Evolutionary conservation across 2,113 vertebrate genomes (phyloP), one percentile per base, ranked within the genome.

Genomic region (Apteryx mantelli): DNA sequence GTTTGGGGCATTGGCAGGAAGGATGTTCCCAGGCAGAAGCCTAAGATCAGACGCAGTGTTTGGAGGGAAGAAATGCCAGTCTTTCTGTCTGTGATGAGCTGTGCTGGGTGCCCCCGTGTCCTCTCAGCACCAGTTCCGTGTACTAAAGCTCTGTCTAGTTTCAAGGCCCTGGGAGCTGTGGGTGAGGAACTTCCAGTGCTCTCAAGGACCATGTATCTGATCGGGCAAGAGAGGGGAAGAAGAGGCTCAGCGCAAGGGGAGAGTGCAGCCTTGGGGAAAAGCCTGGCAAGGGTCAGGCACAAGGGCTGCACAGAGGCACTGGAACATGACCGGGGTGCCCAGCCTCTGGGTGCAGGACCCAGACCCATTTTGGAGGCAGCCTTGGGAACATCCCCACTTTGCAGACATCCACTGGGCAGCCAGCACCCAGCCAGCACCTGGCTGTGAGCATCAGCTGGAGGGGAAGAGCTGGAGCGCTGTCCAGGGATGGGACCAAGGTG

Each of bases 171-270:
- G 46, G 52, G 22, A 20, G 4, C 13, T 5, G 0, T 0, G 3
- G 30, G 50, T 36, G 28, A 66, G 82, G 16, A 70, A 7, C 25
- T 42, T 38, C 64, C 63, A 7, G 18, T 66, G 7, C 46, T 13
- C 0, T 6, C 3, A 5, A 0, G 3, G 70, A 46, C 19, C 66
- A 32, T 48, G 2, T 36, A 4, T 26, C 7, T 3, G 0, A 0
- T 6, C 0, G 25, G 55, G 78, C 21, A 5, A 58, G 56, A 44
- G 61, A 50, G 34, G 53, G 24, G 40, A 66, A 32, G n/a, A 53
- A 26, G 42, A 1, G 0, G 17, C 40, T n/a, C 40, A 9, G 52
- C 8, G 4, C 16, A 1, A 36, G 38, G 38, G 53, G 22, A 28
- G 4, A 9, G 56, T 2, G 24, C 22, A 38, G 58, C 32, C n/a